Evolutionary conservation across 2,888 invertebrate species (phyloP).

Genomic region (Agriopis marginaria): DNA sequence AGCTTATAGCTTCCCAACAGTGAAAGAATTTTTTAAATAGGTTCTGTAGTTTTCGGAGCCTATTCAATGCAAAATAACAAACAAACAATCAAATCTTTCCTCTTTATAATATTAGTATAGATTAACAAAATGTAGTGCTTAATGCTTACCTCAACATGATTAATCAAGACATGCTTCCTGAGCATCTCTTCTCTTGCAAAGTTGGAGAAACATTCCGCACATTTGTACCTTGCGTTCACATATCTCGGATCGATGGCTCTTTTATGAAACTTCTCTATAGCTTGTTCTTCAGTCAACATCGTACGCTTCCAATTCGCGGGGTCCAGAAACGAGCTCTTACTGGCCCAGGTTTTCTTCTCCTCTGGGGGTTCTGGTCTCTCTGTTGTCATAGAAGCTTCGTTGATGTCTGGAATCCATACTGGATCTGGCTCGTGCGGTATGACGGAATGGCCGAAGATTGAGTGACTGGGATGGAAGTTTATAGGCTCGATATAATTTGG

Average conservation of each 20-base stretch:
- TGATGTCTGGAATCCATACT: conserved; percentile 41
- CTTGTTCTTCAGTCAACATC: conserved; percentile 69
- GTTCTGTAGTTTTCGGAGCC: too few species aligned
- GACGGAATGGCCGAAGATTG: conserved; percentile 35
- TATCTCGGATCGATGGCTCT: conserved; percentile 64
- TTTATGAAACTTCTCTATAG: conserved; percentile 63
- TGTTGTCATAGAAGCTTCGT: conserved; percentile 29
- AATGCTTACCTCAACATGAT: conserved; percentile 69
- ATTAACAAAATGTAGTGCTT: conserved; percentile 33
- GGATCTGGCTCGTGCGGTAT: conserved; percentile 24
- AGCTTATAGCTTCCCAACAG: too few species aligned
- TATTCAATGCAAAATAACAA: too few species aligned
- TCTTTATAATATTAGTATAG: too few species aligned
- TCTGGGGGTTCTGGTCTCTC: conserved; percentile 1
- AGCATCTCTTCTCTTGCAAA: conserved; percentile 72
- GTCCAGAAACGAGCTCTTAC: conserved; percentile 50
- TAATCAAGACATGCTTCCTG: conserved; percentile 63
- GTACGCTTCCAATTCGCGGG: conserved; percentile 67
- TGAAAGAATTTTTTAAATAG: too few species aligned
- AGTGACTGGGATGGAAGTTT: conserved; percentile 29
- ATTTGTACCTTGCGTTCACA: conserved; percentile 62
- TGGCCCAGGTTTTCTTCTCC: conserved; percentile 33
- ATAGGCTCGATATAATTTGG: conserved; percentile 16
- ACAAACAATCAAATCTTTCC: too few species aligned
- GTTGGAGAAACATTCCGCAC: conserved; percentile 67